Percentiles rank a stretch among this genome's conserved stretches.
Evolutionary conservation across 2,797 vertebrate genomes (phyloP).

Genomic region (Notoglanidium macrostoma): DNA sequence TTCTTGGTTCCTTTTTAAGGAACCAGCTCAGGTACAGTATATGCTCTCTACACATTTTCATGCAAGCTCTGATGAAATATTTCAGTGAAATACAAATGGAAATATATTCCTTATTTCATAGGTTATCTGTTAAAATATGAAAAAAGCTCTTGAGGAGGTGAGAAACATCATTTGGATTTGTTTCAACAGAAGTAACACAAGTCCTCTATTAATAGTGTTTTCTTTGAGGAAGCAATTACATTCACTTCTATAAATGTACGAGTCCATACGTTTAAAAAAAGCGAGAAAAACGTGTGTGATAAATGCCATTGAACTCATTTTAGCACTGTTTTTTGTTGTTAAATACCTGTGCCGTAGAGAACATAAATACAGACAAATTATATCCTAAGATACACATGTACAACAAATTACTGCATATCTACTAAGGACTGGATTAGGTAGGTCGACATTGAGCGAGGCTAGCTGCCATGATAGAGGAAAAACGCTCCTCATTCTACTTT

Average conservation of each 20-base stretch:
- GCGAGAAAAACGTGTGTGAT: constrained; percentile 67
- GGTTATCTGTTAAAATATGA: constrained; percentile 84
- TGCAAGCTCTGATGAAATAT: constrained; percentile 85
- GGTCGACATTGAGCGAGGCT: constrained; percentile 82
- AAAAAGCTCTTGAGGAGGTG: constrained; percentile 79
- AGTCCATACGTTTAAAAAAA: constrained; percentile 81
- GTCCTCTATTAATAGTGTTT: constrained; percentile 83
- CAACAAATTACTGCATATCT: constrained; percentile 92
- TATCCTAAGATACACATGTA: constrained; percentile 85
- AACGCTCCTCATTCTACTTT: constrained; percentile 79
- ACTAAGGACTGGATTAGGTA: constrained; percentile 82
- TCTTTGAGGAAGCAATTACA: constrained; percentile 78
- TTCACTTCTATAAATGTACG: constrained; percentile 86
- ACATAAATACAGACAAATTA: constrained; percentile 83
- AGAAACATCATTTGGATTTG: constrained; percentile 76
- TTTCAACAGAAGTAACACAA: constrained; percentile 78
- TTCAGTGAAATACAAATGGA: constrained; percentile 85
- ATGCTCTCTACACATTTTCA: constrained; percentile 84
- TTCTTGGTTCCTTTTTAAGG: constrained; percentile 74
- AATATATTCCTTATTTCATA: constrained; percentile 84
- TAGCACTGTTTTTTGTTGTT: constrained; percentile 69
- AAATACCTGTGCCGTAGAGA: constrained; percentile 78
- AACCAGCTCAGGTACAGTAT: constrained; percentile 82
- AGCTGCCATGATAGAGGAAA: constrained; percentile 89
- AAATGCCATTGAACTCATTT: constrained; percentile 83